These are phyloP conservation scores for Palythoa grandis DNA, from an alignment of 92 coral and sea anemone species.

Conservation along the genomic window DNA sequence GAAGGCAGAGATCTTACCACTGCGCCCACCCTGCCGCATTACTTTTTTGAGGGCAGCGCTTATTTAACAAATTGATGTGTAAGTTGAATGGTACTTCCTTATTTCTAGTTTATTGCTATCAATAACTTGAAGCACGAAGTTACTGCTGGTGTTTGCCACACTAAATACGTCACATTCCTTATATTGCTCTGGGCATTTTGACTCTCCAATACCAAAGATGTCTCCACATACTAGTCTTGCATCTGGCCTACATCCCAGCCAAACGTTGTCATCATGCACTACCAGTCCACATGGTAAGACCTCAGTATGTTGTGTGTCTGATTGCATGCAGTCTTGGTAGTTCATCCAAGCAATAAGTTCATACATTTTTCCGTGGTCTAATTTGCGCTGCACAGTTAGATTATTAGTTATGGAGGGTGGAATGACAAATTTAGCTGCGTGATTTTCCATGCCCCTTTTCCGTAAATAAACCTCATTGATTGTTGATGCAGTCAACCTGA, in stretches of 20 bases:
- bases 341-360: neutral
- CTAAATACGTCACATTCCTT: conserved; percentile 57
- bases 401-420: neutral
- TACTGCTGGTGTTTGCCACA: conserved; percentile 50
- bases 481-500: conserved; percentile 57
- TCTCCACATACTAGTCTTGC: conserved; percentile 49
- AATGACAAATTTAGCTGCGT: neutral
- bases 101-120: conserved; percentile 42
- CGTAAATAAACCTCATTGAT: conserved; percentile 54
- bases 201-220: conserved; percentile 60
- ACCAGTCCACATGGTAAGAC: neutral
- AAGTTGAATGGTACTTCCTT: no score
- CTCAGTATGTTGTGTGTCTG: neutral
- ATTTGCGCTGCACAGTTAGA: no score
- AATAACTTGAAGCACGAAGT: conserved; percentile 47
- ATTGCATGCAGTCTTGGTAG: neutral
- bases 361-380: no score
- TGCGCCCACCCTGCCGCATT: no score
- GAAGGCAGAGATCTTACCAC: no score
- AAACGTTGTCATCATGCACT: neutral
- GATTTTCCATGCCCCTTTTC: conserved; percentile 64
- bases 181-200: conserved; percentile 67
- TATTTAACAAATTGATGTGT: no score
- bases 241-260: conserved; percentile 62
- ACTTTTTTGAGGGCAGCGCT: no score